These are phyloP conservation scores for Acleris sparsana DNA, from an alignment of 2,888 invertebrate species.

Conservation along the genomic window DNA sequence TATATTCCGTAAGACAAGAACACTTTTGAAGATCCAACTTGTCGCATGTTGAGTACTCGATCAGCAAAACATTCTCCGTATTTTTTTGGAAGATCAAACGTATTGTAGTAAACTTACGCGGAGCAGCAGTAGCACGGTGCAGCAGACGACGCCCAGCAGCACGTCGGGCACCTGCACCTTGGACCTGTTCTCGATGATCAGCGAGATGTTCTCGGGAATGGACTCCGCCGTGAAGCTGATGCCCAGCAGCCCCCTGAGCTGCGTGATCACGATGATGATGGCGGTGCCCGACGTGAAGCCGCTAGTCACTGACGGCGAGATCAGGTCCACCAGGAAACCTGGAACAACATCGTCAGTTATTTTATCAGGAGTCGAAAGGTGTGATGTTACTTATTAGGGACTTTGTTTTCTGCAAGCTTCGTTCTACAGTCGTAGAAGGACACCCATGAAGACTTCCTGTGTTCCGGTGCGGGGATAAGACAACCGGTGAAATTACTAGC, in stretches of 20 bases:
- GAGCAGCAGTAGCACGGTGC: constrained; percentile 85
- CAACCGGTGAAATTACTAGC: no score
- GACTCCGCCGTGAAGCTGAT: constrained; percentile 87
- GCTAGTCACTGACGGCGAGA: constrained; percentile 91
- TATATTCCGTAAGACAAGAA: no score
- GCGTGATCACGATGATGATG: constrained; percentile 89
- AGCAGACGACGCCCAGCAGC: constrained; percentile 85
- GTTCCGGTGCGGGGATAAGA: no score
- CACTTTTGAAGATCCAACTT: no score
- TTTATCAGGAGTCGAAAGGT: background rate
- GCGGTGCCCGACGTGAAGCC: constrained; percentile 94
- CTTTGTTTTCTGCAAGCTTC: no score
- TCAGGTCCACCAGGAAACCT: constrained; percentile 94
- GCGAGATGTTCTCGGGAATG: constrained; percentile 84
- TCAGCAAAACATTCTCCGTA: background rate
- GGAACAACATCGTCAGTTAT: constrained; percentile 33
- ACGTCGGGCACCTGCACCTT: constrained; percentile 85
- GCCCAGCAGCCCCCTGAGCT: constrained; percentile 89
- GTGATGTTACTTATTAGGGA: no score
- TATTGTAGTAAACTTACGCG: constrained; percentile 80
- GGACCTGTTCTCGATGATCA: constrained; percentile 73
- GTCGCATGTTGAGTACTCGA: no score
- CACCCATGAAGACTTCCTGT: no score
- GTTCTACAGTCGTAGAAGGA: no score
- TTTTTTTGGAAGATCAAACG: background rate